Base-by-base conservation (phyloP, 2,888 invertebrate species). In the Oxystoma pomonae region DNA sequence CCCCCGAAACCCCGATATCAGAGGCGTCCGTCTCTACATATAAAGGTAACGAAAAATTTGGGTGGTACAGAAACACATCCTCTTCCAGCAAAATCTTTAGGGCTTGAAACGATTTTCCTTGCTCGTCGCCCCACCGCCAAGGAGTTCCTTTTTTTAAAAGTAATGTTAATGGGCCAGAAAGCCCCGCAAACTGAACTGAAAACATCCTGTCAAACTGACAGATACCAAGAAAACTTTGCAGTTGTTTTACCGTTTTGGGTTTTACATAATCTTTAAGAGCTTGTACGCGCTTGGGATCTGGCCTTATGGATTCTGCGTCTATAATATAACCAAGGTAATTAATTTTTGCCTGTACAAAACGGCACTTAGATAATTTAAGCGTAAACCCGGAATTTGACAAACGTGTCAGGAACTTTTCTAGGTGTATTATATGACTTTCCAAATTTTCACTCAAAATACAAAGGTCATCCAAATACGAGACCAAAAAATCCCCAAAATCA, bases 261-360 rank as follows among this genome's bases (percentile, higher is more conserved):
- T 12, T 35, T 3, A 35, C 35, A 12, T 35, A 35, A 35, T 35
- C 35, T 7, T 12, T 49, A 7, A 72, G 67, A 1, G 66, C 64
- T 1, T 60, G 19, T 1, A 68, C 58, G 50, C 70, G 69, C 0
- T 62, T 57, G 0, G 68, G 67, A 49, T 73, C 69, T 0, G 68
- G 65, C 5, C 18, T 22, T 1, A 72, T 67, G 1, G 71, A 71
- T 5, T 65, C 56, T 1, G 57, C 2, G 0, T 62, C 61, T 0
- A 73, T 57, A 2, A 71, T 7, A 35, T 35, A 35, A 7, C 12
- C 35, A 3, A 35, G 12, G 12, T 7, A 35, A 3, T 12, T 3
- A 62, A 51, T 73, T 55, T 64, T 58, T 17, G 58, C n/a, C 21
- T 64, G 59, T 5, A 68, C 60, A 61, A 74, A 72, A n/a, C 62